These are phyloP conservation scores for Motacilla alba DNA, from an alignment of 2,113 vertebrate species.

Conservation along the genomic window DNA sequence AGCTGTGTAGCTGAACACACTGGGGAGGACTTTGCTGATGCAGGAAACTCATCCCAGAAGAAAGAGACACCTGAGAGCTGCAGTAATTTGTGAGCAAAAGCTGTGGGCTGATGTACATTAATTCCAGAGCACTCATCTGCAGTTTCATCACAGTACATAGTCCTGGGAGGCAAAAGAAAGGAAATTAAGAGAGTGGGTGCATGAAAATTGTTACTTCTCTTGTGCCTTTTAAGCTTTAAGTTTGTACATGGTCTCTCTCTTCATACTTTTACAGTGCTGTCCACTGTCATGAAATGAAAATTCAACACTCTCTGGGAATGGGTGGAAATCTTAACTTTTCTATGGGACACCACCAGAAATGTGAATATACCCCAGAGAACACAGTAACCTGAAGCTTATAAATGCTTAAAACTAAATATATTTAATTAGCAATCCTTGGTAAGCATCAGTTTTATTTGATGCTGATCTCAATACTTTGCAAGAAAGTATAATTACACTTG, in stretches of 20 bases:
- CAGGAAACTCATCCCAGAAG: constrained; percentile 96
- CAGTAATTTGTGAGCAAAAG: constrained; percentile 92
- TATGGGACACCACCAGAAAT: not conserved
- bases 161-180: constrained; percentile 74
- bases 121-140: constrained; percentile 87
- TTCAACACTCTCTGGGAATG: not conserved
- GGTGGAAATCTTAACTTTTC: not conserved
- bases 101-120: constrained; percentile 92
- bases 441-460: not conserved
- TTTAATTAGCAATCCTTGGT: not conserved
- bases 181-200: not conserved
- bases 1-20: constrained; percentile 84
- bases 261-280: not conserved
- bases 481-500: not conserved
- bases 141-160: constrained; percentile 91
- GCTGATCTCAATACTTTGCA: not conserved
- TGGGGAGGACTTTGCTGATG: constrained; percentile 83
- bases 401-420: not conserved
- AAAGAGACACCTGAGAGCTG: constrained; percentile 88
- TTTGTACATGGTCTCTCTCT: not conserved
- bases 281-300: not conserved
- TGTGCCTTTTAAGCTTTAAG: not conserved
- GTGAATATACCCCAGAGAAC: not conserved
- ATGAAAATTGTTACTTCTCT: not conserved
- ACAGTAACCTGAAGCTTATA: not conserved